phyloP scores from a whole-genome alignment of 2,797 vertebrate species.

The Sarcophilus harrisii region DNA sequence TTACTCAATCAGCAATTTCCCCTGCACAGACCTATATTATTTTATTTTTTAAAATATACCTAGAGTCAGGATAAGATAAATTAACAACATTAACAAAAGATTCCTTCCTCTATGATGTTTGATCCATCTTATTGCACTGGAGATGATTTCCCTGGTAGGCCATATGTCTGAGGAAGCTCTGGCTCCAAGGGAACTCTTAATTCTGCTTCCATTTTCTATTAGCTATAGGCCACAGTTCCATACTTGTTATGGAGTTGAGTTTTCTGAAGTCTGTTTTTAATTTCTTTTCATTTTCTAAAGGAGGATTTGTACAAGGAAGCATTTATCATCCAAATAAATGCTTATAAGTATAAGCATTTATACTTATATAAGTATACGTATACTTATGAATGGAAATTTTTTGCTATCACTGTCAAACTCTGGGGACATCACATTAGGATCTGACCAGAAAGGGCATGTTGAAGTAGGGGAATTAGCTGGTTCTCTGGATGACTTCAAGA shows the following conservation, averaged over 20 bases:
- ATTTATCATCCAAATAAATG: neutral
- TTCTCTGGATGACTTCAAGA: neutral
- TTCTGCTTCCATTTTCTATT: slow-evolving; percentile 29
- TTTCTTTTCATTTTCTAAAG: slow-evolving; percentile 32
- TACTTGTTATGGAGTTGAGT: slow-evolving; percentile 8
- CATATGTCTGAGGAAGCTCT: neutral
- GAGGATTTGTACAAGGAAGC: slow-evolving; percentile 27
- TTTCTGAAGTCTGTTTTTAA: slow-evolving; percentile 55
- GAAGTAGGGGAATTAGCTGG: slow-evolving; percentile 3
- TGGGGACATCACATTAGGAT: slow-evolving; percentile 27
- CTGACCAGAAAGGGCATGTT: neutral
- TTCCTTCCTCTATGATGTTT: neutral
- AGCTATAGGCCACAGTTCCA: slow-evolving; percentile 20
- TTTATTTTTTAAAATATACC: neutral
- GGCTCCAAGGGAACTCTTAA: neutral
- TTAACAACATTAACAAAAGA: slow-evolving; percentile 26
- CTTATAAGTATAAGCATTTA: too few species aligned
- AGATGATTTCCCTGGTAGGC: neutral
- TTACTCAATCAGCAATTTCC: slow-evolving; percentile 29
- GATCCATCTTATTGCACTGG: neutral
- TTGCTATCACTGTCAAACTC: neutral
- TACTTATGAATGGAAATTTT: slow-evolving; percentile 18
- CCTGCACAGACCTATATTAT: neutral
- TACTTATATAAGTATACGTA: too few species aligned
- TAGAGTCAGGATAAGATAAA: slow-evolving; percentile 21